A percentile compares a stretch with the other conserved stretches of the same genome.
phyloP scores from a whole-genome alignment of 1,140 invertebrate species.

The Megalopta genalis region DNA sequence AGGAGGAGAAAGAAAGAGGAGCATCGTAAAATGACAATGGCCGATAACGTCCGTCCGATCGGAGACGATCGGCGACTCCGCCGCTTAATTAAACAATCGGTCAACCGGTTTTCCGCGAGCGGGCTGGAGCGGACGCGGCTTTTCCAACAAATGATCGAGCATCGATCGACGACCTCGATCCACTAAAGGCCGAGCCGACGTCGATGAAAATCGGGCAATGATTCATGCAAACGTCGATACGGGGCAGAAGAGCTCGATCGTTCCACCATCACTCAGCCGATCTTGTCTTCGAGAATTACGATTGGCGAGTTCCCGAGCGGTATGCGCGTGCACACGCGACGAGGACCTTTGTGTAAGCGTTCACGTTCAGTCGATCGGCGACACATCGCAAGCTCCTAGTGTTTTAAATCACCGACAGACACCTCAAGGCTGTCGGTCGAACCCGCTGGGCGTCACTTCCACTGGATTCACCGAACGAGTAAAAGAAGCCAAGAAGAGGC shows the following conservation, averaged over 20 bases:
- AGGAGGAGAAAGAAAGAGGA: neutral
- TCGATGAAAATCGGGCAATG: constrained; percentile 36
- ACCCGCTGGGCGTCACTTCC: constrained; percentile 71
- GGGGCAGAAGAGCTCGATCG: constrained; percentile 55
- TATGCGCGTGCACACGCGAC: constrained; percentile 43
- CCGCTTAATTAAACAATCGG: constrained; percentile 32
- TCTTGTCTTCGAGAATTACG: constrained; percentile 18
- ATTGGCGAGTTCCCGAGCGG: constrained; percentile 46
- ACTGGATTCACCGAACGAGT: constrained; percentile 38
- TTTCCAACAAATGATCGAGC: constrained; percentile 21
- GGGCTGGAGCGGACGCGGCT: neutral
- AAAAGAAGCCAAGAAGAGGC: constrained; percentile 28
- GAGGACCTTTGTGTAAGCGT: constrained; percentile 27
- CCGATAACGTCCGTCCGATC: neutral
- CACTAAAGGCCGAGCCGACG: constrained; percentile 20
- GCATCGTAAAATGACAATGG: neutral
- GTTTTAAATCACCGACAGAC: constrained; percentile 77
- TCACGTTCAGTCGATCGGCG: constrained; percentile 60
- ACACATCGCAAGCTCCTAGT: constrained; percentile 73
- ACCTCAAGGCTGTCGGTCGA: constrained; percentile 75
- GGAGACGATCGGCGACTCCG: neutral
- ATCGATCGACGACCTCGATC: constrained; percentile 38
- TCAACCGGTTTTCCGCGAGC: constrained; percentile 25
- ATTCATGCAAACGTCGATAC: constrained; percentile 39
- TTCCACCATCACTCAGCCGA: constrained; percentile 42